Evolutionary conservation across 2,797 vertebrate genomes (phyloP), one percentile per base, ranked within the genome.

Genomic region (Epinephelus malabaricus): DNA sequence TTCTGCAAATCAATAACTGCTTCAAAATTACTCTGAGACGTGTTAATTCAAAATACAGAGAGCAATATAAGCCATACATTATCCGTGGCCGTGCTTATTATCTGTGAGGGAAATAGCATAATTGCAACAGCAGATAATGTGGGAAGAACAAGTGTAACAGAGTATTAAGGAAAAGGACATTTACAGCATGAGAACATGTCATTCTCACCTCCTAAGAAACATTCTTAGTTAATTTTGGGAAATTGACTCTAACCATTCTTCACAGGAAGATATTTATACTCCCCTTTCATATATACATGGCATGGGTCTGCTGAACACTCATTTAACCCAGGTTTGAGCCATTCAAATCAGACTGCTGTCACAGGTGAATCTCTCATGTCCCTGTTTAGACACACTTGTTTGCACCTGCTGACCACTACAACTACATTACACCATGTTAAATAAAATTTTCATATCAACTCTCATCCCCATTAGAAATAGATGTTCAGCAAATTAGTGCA

Each of bases 271-370:
- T 34, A 21, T 71, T n/a, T 23, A 45, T 18, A 47, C 12, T 18
- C n/a, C 17, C 5, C 8, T 78, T 60, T 43, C 23, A 60, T 40
- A 60, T 9, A 23, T 9, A 34, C 34, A 34, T 34, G 34, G 6
- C 34, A 8, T 6, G 7, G 7, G 21, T 40, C 30, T 58, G 49
- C 51, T 54, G 19, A 72, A 46, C 15, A 64, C 7, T 3, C 34
- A 34, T 53, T 40, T 15, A 55, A 34, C 34, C 34, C 6, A 34
- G 1, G 34, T 34, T 34, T 34, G 34, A 34, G 7, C 34, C 34
- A 60, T 61, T 61, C 17, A 76, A 56, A 61, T 65, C 13, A 30
- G 55, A 55, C 61, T 50, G 19, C 10, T 10, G 38, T 49, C 6
- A 34, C 7, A 2, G 34, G 7, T 8, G 7, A 8, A 34, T 34